phyloP scores from a whole-genome alignment of 2,888 invertebrate species.

The Eupelmus urozonus region DNA sequence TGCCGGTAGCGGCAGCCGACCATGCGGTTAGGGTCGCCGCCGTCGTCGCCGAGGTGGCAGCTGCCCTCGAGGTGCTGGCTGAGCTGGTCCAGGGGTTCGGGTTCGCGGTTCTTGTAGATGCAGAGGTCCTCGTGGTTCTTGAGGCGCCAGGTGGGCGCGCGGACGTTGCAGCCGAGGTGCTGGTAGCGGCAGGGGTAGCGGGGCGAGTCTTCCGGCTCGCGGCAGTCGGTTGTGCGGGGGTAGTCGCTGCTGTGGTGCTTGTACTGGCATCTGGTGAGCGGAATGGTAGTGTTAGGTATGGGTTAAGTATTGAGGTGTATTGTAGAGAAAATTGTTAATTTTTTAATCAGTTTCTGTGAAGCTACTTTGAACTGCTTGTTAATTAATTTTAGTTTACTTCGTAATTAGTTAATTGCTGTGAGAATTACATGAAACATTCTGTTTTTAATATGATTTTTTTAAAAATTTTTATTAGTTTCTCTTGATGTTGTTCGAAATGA shows the following conservation, averaged over 20 bases:
- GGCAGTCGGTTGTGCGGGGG: neutral
- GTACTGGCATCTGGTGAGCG: conserved; percentile 42
- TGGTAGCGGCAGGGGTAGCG: conserved; percentile 63
- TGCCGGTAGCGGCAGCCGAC: conserved; percentile 66
- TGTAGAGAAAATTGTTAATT: too few relatives aligned
- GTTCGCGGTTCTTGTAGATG: conserved; percentile 64
- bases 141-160: conserved; percentile 66
- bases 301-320: too few relatives aligned
- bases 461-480: too few relatives aligned
- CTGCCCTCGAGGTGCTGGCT: neutral
- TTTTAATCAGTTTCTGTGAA: too few relatives aligned
- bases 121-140: conserved; percentile 69
- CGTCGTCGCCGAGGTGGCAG: conserved; percentile 46
- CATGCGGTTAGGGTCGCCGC: conserved; percentile 58
- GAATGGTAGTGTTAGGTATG: too few relatives aligned
- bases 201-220: neutral
- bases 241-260: conserved; percentile 1
- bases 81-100: conserved; percentile 9
- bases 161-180: conserved; percentile 68
- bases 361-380: too few relatives aligned
- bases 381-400: too few relatives aligned
- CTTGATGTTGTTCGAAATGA: too few relatives aligned
- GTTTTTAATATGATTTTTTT: too few relatives aligned
- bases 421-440: too few relatives aligned
- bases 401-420: too few relatives aligned